phyloP scores from a whole-genome alignment of 1,140 invertebrate species.

The Zaprionus africanus region DNA sequence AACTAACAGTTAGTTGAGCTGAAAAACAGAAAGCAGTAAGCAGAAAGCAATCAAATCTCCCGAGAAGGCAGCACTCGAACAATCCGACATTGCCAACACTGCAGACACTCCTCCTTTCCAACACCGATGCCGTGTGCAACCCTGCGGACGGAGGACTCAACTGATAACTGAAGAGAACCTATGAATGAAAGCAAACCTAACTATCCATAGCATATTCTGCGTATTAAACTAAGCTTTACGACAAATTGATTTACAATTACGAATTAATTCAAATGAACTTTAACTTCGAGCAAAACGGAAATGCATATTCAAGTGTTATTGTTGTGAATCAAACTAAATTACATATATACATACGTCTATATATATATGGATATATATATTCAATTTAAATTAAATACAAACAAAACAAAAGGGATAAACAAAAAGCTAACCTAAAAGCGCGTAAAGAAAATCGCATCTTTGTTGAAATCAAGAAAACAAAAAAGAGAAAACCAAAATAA shows the following conservation, averaged over 20 bases:
- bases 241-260: conserved; percentile 42
- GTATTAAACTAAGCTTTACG: conserved; percentile 46
- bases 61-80: background rate
- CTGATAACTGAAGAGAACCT: conserved; percentile 11
- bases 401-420: background rate
- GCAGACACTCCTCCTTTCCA: conserved; percentile 11
- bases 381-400: conserved; percentile 10
- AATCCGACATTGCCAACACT: conserved; percentile 25
- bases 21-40: background rate
- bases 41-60: background rate
- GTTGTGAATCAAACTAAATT: conserved; percentile 81
- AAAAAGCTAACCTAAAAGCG: conserved; percentile 23
- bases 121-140: conserved; percentile 14
- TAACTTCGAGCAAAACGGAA: conserved; percentile 48
- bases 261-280: conserved; percentile 47
- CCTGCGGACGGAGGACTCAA: background rate
- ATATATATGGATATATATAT: conserved; percentile 1
- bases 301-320: conserved; percentile 80
- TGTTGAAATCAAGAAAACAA: conserved; percentile 61
- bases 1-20: conserved; percentile 11
- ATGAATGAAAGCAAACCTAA: conserved; percentile 15
- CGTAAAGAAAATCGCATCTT: conserved; percentile 61
- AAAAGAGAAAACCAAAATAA: conserved; percentile 25
- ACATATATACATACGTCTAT: conserved; percentile 49
- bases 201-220: conserved; percentile 36